Conservation (phyloP, 2,888 invertebrate species). For the Tetragnatha montana region DNA sequence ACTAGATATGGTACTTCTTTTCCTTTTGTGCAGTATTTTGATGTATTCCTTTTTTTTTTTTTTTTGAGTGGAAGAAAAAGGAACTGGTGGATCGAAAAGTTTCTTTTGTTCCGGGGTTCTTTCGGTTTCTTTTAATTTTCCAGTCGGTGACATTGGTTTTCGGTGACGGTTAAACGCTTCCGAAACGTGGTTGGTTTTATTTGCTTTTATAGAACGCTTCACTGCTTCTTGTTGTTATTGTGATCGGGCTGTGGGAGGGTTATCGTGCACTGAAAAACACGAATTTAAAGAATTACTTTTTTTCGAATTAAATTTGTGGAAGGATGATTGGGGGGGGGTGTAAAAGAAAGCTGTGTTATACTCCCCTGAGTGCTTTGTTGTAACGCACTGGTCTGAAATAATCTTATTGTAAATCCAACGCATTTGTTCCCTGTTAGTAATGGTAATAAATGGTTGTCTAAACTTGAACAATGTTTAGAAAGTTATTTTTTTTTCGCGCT, state of each 20-base stretch:
- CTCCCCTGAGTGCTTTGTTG: no score
- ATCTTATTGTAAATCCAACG: no score
- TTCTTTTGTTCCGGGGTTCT: background rate
- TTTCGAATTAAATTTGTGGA: background rate
- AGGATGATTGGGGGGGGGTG: background rate
- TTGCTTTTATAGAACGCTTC: background rate
- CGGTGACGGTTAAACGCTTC: background rate
- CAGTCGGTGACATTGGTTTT: background rate
- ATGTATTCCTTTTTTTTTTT: conserved; percentile 9
- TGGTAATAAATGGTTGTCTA: no score
- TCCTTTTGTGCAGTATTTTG: conserved; percentile 8
- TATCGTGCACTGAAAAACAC: background rate
- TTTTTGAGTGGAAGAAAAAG: background rate
- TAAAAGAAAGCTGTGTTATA: background rate
- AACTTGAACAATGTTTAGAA: no score
- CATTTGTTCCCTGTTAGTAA: no score
- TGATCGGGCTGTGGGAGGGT: background rate
- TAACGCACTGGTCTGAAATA: no score
- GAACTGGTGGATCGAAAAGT: background rate
- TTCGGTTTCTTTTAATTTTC: background rate
- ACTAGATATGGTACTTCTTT: conserved; percentile 28
- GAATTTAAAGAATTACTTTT: background rate
- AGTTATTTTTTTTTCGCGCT: no score
- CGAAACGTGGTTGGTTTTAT: background rate
- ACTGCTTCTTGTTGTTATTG: background rate